Base-by-base conservation (phyloP, 2,113 vertebrate genomes). In the Embiotoca jacksoni region DNA sequence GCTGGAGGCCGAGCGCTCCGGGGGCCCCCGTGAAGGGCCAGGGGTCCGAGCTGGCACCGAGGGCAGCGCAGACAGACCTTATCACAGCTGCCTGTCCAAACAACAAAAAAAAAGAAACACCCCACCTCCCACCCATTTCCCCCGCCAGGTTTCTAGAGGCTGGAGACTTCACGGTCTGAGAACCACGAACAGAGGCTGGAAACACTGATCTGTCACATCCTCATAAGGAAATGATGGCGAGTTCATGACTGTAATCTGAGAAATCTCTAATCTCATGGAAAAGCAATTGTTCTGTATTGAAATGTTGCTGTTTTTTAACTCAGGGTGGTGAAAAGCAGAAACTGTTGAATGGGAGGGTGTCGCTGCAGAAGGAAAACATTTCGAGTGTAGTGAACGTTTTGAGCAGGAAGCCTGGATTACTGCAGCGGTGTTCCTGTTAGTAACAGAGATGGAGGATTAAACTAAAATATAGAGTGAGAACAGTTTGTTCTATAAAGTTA, bases 161-260 rank as follows among this genome's bases (percentile, higher is more conserved):
- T 72, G 89, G 90, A 96, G 95, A 95, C 94, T 95, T 97, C 95
- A 97, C 93, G 67, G 89, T 93, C 90, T 94, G 95, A 95, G 95
- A 96, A 97, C 95, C 93, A 92, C 54, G 58, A 75, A 91, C 94
- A 93, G 88, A 84, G 92, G 62, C 54, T 78, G 90, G 94, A 88
- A 88, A 94, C 88, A 92, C 84, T 37, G 61, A 88, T 90, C 90
- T 84, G 75, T 77, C 57, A 60, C 91, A 75, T 94, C 95, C 92
- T 94, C 94, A 95, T 95, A 96, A 95, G 95, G 95, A 95, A 88
- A 91, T 91, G 74, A 23, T 84, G 76, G 53, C 76, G 86, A 87
- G 88, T 89, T 86, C 61, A 54, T 23, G 76, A 82, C 44, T 39
- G 83, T 79, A 90, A 88, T 91, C 81, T 4, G 72, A 90, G 85